phyloP scores from a whole-genome alignment of 2,113 vertebrate genomes.

The Coracopsis vasa region DNA sequence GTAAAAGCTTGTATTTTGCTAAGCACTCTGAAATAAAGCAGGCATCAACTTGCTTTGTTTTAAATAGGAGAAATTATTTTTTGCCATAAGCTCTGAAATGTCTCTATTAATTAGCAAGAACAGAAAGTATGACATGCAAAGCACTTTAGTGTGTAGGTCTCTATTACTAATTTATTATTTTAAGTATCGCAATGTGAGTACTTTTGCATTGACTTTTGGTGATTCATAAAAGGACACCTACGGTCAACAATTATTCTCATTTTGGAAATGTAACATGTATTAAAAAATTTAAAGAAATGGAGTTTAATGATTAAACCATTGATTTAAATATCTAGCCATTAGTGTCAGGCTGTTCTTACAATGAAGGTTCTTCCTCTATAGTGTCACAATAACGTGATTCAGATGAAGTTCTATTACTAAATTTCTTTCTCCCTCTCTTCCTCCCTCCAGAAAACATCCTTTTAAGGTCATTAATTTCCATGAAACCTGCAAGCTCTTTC shows the following conservation, averaged over 20 bases:
- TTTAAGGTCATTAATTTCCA: neutral
- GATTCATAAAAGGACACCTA: neutral
- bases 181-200: neutral
- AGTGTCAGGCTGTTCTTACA: neutral
- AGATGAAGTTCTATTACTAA: neutral
- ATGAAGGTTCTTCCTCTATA: neutral
- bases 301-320: neutral
- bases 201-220: neutral
- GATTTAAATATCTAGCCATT: neutral
- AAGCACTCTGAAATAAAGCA: neutral
- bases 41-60: neutral
- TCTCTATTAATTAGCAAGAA: neutral
- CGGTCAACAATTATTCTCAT: neutral
- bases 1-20: neutral
- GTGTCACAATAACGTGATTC: neutral
- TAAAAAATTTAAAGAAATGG: neutral
- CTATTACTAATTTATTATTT: neutral
- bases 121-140: neutral
- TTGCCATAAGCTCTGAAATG: neutral
- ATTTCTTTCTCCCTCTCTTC: neutral
- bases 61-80: neutral
- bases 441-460: neutral
- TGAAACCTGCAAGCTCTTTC: neutral
- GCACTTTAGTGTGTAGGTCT: neutral
- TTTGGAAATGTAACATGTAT: neutral